phyloP scores from a whole-genome alignment of 2,113 vertebrate genomes.

The Hystrix brachyura region DNA sequence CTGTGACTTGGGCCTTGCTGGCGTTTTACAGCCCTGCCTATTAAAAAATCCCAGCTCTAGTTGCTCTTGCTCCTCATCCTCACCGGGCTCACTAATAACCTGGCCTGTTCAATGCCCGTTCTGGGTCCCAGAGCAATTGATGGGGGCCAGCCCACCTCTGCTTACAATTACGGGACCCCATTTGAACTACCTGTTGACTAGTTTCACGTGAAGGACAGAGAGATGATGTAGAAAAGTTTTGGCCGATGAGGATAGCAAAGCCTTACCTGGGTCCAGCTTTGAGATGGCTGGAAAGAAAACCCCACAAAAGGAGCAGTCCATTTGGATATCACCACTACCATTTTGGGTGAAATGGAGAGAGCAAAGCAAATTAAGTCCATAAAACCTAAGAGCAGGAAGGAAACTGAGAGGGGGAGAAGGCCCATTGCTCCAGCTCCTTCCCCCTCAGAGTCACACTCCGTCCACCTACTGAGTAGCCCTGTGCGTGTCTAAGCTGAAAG shows the following conservation, averaged over 20 bases:
- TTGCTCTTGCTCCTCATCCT: conserved; percentile 72
- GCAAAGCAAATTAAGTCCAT: conserved; percentile 28
- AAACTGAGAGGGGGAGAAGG: conserved; percentile 47
- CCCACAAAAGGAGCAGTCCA: background rate
- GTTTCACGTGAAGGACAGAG: conserved; percentile 70
- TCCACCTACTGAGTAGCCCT: background rate
- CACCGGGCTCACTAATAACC: conserved; percentile 57
- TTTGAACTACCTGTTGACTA: conserved; percentile 84
- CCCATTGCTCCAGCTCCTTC: background rate
- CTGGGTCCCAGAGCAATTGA: conserved; percentile 75
- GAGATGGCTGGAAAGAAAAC: background rate
- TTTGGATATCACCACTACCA: too few relatives aligned
- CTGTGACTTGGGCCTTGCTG: conserved; percentile 75
- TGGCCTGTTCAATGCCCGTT: conserved; percentile 53
- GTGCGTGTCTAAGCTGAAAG: conserved; percentile 4
- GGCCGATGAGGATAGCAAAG: conserved; percentile 54
- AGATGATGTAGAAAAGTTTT: conserved; percentile 64
- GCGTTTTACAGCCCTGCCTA: conserved; percentile 77
- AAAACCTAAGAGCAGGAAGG: background rate
- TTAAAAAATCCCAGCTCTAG: conserved; percentile 67
- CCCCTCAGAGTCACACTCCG: background rate
- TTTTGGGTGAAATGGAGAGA: background rate
- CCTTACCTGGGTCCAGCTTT: background rate
- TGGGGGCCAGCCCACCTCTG: conserved; percentile 75
- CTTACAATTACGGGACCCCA: conserved; percentile 77